A percentile compares a stretch with the other conserved stretches of the same genome.
These are phyloP conservation scores for Uria lomvia DNA, from an alignment of 2,113 vertebrate species.

Conservation along the genomic window DNA sequence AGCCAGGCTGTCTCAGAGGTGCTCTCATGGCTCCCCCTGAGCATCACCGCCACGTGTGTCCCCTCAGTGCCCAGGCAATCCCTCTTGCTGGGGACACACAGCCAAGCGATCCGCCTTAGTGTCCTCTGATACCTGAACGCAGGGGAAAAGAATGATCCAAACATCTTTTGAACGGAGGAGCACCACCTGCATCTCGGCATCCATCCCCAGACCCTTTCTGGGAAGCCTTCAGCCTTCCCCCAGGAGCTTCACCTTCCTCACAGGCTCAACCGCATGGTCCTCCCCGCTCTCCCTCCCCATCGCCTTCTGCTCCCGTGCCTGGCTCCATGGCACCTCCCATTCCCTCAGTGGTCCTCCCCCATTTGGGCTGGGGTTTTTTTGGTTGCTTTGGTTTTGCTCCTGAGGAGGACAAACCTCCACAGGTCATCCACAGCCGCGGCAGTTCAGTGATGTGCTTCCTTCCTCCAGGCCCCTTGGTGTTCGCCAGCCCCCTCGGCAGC, in stretches of 20 bases:
- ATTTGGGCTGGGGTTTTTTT: not conserved
- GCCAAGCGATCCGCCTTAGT: not conserved
- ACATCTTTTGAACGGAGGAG: not conserved
- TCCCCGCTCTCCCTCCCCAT: not conserved
- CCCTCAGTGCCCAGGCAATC: not conserved
- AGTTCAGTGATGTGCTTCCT: not conserved
- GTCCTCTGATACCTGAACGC: too few species aligned
- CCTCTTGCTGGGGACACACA: not conserved
- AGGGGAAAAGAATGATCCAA: not conserved
- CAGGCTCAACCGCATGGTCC: not conserved
- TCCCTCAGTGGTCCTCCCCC: not conserved
- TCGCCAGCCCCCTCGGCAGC: accelerated
- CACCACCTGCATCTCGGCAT: not conserved
- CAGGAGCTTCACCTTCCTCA: not conserved
- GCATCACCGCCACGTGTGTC: not conserved
- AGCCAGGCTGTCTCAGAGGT: not conserved
- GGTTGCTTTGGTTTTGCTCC: not conserved
- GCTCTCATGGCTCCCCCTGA: not conserved
- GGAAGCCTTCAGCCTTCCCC: not conserved
- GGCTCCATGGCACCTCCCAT: accelerated
- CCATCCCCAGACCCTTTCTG: not conserved
- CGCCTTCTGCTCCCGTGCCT: accelerated
- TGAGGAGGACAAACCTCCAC: not conserved
- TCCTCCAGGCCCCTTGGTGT: not conserved
- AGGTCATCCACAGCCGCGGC: accelerated